Evolutionary conservation across 2,797 vertebrate genomes (phyloP).

Genomic region (Pantherophis vulpinus): DNA sequence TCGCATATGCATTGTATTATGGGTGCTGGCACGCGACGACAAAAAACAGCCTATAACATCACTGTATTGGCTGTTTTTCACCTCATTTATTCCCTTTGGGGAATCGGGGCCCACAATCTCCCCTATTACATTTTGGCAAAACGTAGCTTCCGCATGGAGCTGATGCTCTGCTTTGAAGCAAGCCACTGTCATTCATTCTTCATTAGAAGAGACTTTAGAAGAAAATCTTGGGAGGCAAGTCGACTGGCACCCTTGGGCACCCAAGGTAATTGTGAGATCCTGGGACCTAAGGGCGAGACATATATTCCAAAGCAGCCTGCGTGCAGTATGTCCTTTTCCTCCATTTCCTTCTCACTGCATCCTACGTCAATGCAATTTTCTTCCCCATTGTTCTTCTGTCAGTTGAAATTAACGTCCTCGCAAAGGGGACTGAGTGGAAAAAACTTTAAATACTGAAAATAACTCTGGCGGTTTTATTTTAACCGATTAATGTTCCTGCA

Average conservation of each 20-base stretch:
- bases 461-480: background rate
- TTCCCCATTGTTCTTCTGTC: background rate
- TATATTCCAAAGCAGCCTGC: background rate
- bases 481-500: background rate
- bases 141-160: background rate
- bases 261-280: background rate
- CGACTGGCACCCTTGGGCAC: background rate
- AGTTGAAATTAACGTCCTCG: background rate
- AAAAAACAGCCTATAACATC: too few relatives aligned
- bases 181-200: background rate
- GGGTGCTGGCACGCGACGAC: too few relatives aligned
- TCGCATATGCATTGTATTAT: too few relatives aligned
- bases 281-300: background rate
- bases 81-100: background rate
- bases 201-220: background rate
- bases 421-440: background rate
- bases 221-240: background rate
- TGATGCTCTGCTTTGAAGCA: background rate
- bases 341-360: background rate
- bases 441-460: background rate
- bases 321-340: background rate
- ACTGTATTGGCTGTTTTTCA: background rate
- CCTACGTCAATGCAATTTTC: background rate
- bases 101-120: background rate
- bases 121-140: background rate